phyloP scores from a whole-genome alignment of 1,140 invertebrate species.

The Hypothenemus hampei region DNA sequence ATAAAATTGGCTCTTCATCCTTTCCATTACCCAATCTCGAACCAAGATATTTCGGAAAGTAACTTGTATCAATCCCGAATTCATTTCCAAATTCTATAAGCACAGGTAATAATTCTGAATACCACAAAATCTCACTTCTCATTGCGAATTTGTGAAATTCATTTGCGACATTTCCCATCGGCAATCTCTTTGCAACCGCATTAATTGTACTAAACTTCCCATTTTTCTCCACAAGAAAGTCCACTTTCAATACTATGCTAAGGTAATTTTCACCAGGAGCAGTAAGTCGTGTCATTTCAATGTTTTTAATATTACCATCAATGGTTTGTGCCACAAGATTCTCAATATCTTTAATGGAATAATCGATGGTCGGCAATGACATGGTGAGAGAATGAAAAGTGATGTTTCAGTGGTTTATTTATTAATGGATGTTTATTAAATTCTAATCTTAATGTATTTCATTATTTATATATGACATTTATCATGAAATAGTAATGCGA shows the following conservation, averaged over 20 bases:
- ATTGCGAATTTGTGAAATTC: neutral
- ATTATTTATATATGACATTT: too few species aligned
- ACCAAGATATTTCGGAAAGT: neutral
- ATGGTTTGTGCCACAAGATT: too few species aligned
- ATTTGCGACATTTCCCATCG: neutral
- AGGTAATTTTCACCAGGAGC: constrained; percentile 1
- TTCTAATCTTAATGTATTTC: too few species aligned
- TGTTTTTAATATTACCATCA: neutral
- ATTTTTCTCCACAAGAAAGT: neutral
- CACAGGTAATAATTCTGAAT: neutral
- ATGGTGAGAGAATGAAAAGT: too few species aligned
- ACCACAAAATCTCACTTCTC: neutral
- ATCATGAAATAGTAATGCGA: too few species aligned
- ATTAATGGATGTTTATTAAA: too few species aligned
- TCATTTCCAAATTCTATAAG: neutral
- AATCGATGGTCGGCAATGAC: too few species aligned
- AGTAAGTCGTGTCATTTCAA: neutral
- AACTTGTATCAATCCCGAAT: neutral
- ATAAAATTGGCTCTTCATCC: neutral
- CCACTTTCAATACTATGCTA: neutral
- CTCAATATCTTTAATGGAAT: too few species aligned
- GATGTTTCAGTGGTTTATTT: too few species aligned
- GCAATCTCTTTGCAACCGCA: neutral
- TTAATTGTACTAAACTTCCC: neutral
- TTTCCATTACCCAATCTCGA: neutral